A percentile compares a stretch with the other conserved stretches of the same genome.
These are phyloP conservation scores for Hippocampus barbouri DNA, from an alignment of 2,113 vertebrate species.

Conservation along the genomic window DNA sequence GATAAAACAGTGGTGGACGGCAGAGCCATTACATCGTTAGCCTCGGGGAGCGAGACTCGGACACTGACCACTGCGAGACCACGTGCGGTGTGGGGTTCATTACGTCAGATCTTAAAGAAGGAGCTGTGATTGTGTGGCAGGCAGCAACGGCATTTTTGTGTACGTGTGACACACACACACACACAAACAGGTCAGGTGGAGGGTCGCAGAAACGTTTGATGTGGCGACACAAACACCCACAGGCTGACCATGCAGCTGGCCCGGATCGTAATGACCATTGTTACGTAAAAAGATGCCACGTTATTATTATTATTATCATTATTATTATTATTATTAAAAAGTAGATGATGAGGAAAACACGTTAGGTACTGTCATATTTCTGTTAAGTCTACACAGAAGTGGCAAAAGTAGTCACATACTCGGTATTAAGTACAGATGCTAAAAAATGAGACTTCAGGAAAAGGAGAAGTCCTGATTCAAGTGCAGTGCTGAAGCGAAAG, in stretches of 20 bases:
- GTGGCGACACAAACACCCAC: slow-evolving; percentile 38
- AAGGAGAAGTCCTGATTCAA: background rate
- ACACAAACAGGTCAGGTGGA: slow-evolving; percentile 14
- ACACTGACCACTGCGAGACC: slow-evolving; percentile 42
- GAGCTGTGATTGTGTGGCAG: slow-evolving; percentile 25
- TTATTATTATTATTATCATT: background rate
- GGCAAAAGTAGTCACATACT: background rate
- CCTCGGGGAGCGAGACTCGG: slow-evolving; percentile 28
- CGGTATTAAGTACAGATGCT: background rate
- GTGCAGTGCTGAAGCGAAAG: background rate
- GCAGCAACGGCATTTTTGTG: slow-evolving; percentile 24
- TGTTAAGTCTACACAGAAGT: background rate
- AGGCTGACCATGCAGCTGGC: slow-evolving; percentile 17
- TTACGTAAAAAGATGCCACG: slow-evolving; percentile 22
- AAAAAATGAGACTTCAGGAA: background rate
- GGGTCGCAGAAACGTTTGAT: slow-evolving; percentile 38
- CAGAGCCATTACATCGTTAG: slow-evolving; percentile 51
- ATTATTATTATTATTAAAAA: background rate
- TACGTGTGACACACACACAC: background rate
- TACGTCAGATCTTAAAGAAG: slow-evolving; percentile 54
- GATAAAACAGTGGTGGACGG: slow-evolving; percentile 11
- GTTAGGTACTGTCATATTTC: background rate
- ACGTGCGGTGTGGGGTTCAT: slow-evolving; percentile 27
- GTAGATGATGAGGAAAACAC: background rate
- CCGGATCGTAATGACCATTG: slow-evolving; percentile 13